Base-by-base conservation (phyloP, 2,888 invertebrate species). In the Spatulosminthurus flaviceps region DNA sequence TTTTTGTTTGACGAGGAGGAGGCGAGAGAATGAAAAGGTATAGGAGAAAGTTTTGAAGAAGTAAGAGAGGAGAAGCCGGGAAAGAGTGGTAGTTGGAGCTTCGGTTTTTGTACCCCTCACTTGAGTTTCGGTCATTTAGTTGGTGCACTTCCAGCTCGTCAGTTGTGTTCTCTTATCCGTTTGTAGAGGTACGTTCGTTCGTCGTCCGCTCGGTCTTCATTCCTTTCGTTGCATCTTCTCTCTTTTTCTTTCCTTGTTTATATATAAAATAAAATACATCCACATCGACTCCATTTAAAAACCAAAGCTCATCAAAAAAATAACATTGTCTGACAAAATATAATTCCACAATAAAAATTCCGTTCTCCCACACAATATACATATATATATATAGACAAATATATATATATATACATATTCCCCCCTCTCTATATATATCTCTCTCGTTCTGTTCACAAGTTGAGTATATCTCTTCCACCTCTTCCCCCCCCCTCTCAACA, bases 141-240 rank as follows among this genome's bases (percentile, higher is more conserved):
- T 90, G 89, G 89, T 89, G 90, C 90, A 90, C 90, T 89, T 89
- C 89, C 89, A 89, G 89, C 89, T 89, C 89, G 89, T 90, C 89
- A 90, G 90, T 90, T 90, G 90, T 90, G 90, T 90, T 90, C 84
- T 85, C 84, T 84, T 84, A 84, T 84, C 90, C 90, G 89, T 90
- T 90, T 89, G 89, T 90, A 90, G 89, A 79, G 79, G 79, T 79
- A 79, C 79, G 79, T 79, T 79, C 51, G 69, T 77, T 79, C 66
- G 61, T 76, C 76, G 79, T 70, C 76, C 64, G 76, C 79, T 79
- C 79, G 75, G 69, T 69, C 64, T 81, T 75, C 60, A 72, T 76
- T 78, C 67, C 71, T 72, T 81, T 79, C 41, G 74, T 79, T 81
- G 69, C 79, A 79, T 79, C 77, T 79, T 77, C 75, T 72, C 51